Base-by-base conservation (phyloP, 2,888 invertebrate genomes). In the Spatulosminthurus flaviceps region DNA sequence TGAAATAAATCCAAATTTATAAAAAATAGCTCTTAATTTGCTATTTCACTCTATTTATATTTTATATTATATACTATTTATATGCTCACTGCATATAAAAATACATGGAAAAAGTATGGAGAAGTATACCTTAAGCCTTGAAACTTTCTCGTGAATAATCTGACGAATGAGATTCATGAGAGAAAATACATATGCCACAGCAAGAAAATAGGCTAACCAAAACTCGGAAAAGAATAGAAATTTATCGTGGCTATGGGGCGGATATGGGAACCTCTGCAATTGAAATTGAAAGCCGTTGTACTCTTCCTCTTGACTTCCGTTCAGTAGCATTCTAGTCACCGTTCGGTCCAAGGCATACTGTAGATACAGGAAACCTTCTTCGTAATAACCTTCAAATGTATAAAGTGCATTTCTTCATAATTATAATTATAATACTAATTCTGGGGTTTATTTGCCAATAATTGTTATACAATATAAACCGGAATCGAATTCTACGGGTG, bases 151-250 rank as follows among this genome's bases (percentile, higher is more conserved):
- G 51, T 91, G 89, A 0, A 93, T 92, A 29, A 94, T 89, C 71
- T 91, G 91, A 87, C 93, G 92, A 0, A 93, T 92, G 41, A 93
- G 93, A 86, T 93, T 94, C 24, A 94, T 91, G 77, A 92, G 92
- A 0, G 93, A 92, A 87, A 95, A 94, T 74, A 93, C 92, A 86
- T 94, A 95, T n/a, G 78, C 78, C 26, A 82, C 34, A 66, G 79
- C 78, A 22, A 80, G 73, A 21, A 83, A 76, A 22, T 81, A 72
- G 5, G 83, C 81, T 11, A 83, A 60, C 83, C 83, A 83, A 21
- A 74, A 78, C 41, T 78, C 72, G 71, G 95, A 72, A 0, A 78
- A 73, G 41, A 80, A 72, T 0, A 79, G 26, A 41, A 77, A 90
- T 0, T 90, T 87, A 87, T 95, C 95, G 29, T 90, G 88, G 0